Evolutionary conservation across 2,888 invertebrate genomes (phyloP).

Genomic region (Diogma glabrata): DNA sequence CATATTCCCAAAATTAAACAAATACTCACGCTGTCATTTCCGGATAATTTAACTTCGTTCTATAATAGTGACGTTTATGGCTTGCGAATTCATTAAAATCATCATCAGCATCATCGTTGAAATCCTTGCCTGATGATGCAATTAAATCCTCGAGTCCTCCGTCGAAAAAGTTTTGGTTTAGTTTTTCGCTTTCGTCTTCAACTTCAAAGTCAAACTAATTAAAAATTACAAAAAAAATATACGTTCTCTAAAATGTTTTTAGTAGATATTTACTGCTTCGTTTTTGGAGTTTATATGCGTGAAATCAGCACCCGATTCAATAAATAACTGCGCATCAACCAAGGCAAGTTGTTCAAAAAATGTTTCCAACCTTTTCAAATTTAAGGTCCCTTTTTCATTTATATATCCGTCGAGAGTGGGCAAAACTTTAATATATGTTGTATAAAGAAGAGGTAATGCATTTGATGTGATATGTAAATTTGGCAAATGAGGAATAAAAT

Average conservation of each 20-base stretch:
- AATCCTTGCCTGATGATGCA: conserved; percentile 1
- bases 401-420: conserved; percentile 85
- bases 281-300: conserved; percentile 65
- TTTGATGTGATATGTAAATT: conserved; percentile 88
- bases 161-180: conserved; percentile 1
- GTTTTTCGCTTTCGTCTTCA: conserved; percentile 16
- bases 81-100: conserved; percentile 62
- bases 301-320: conserved; percentile 66
- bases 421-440: conserved; percentile 75
- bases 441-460: conserved; percentile 76
- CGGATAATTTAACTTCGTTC: conserved; percentile 71
- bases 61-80: conserved; percentile 86
- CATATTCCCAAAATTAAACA: not conserved
- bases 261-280: too few species aligned
- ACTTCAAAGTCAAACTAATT: conserved; percentile 17
- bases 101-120: conserved; percentile 26
- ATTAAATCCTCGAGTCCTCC: conserved; percentile 2
- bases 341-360: conserved; percentile 66
- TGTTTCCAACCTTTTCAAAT: conserved; percentile 71
- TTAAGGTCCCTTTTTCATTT: conserved; percentile 78
- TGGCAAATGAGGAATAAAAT: conserved; percentile 94
- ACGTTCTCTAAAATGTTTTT: too few species aligned
- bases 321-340: conserved; percentile 63
- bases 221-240: too few species aligned
- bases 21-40: conserved; percentile 62